Evolutionary conservation across 2,888 invertebrate genomes (phyloP).

Genomic region (Heliconius sara): DNA sequence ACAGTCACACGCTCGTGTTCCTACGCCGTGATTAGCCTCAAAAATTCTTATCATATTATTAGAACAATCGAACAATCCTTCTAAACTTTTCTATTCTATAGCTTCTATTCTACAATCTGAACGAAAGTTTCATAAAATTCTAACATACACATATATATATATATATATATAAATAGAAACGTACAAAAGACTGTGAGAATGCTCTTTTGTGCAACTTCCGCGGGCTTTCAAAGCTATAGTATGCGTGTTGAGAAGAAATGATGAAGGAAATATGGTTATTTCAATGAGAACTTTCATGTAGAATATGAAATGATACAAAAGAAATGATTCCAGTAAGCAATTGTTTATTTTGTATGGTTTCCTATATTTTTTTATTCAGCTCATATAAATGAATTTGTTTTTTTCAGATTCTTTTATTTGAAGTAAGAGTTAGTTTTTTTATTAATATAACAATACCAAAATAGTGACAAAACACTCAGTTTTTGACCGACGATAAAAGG

Average conservation of each 20-base stretch:
- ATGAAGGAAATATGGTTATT: constrained; percentile 18
- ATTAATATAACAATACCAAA: too few species aligned
- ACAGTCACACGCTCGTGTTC: too few species aligned
- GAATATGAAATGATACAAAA: background rate
- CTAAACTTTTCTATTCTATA: background rate
- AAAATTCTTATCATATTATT: too few species aligned
- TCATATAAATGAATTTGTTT: too few species aligned
- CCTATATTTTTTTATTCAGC: background rate
- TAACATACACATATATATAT: background rate
- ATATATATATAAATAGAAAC: background rate
- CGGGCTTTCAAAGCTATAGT: constrained; percentile 16
- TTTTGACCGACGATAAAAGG: too few species aligned
- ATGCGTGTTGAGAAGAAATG: constrained; percentile 3
- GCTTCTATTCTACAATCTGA: constrained; percentile 7
- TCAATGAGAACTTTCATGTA: background rate
- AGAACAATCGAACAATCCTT: background rate
- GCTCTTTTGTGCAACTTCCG: background rate
- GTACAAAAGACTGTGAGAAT: constrained; percentile 14
- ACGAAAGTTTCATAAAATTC: background rate
- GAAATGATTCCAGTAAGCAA: background rate
- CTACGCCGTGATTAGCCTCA: too few species aligned
- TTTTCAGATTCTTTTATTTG: too few species aligned
- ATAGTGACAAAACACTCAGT: too few species aligned
- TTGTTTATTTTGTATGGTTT: background rate
- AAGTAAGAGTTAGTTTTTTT: too few species aligned